Evolutionary conservation across 2,888 invertebrate genomes (phyloP), one percentile per base, ranked within the genome.

Genomic region (Penaeus monodon): DNA sequence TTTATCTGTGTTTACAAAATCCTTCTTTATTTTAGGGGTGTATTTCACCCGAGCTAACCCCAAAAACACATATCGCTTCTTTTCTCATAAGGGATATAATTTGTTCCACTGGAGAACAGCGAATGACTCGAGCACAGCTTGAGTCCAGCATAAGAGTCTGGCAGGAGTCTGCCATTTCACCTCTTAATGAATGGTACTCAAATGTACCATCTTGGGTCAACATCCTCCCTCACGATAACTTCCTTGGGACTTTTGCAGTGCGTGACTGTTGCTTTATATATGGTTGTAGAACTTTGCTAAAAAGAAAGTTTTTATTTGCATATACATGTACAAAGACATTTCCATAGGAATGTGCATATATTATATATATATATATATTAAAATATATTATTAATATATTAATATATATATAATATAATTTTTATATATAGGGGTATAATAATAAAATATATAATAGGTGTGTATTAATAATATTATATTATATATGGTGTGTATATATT

Each of bases 11-110:
- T 2, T 38, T 38, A 38, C 2, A 2, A 20, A n/a, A 27, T 27
- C 2, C 27, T 44, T 10, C n/a, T 20, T 17, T 24, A 20, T 66
- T 68, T 14, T 81, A 88, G 88, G 29, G 86, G 3, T 86, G 86
- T 64, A 83, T 88, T 49, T 83, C 85, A 14, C 82, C 88, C 10
- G 88, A 88, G 73, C 38, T 89, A 64, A 88, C 88, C 63, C 90
- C 88, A 66, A 85, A 89, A 65, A 89, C 86, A 29, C 90, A 90
- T 81, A 81, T 86, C 38, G 89, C 92, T 98, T 97, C 93, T 95
- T 98, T 92, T 1, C 93, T 98, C 73, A 94, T 98, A 57, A 94
- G 98, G 10, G 98, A 97, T 91, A 94, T 98, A 87, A 96, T 98
- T 91, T 96, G 96, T 83, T 96, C 97, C 22, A 88, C 89, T 22